Base-by-base conservation (phyloP, 2,797 vertebrate species). In the Macropus fuliginosus region DNA sequence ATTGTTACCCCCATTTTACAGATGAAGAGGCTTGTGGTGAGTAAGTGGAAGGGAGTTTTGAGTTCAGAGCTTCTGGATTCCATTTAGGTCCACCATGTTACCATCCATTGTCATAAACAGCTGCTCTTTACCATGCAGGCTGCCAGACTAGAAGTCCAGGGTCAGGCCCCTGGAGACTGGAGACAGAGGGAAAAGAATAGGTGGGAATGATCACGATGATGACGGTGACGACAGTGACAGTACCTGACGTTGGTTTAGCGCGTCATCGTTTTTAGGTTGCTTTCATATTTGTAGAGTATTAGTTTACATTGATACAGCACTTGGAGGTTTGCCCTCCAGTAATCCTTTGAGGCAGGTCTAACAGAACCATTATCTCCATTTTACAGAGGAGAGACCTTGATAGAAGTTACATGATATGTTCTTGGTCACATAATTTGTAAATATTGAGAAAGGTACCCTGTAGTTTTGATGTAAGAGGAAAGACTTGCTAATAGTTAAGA, bases 211-310 rank as follows among this genome's bases (percentile, higher is more conserved):
- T 3, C 31, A 56, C 8, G 5, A 27, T 56, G 5, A 28, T 28
- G 27, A 6, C 1, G 2, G 0, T 0, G 56, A 9, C 13, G 18
- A 29, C 27, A 2, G 34, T 12, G 59, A 14, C 4, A 13, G 1
- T 13, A 62, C 4, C 18, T 31, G n/a, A 8, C 2, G 0, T 40
- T 46, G n/a, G n/a, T 4, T 81, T 13, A 5, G 29, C 12, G 4
- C 59, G 12, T 62, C 59, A 1, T 62, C 31, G 0, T 62, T 59
- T 34, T 81, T 40, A 27, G 4, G 40, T 1, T 1, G 13, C 14
- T 66, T 66, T 66, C 31, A 3, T 40, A 1, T 18, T 5, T 8
- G 1, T 74, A 16, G 4, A 50, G 27, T 87, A 28, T 24, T 11
- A 40, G 21, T 27, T 87, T 10, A 46, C 16, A 4, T 87, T 87